A percentile compares a stretch with the other conserved stretches of the same genome.
Evolutionary conservation across 1,140 invertebrate species (phyloP).

Genomic region (Aleiodes sp.): DNA sequence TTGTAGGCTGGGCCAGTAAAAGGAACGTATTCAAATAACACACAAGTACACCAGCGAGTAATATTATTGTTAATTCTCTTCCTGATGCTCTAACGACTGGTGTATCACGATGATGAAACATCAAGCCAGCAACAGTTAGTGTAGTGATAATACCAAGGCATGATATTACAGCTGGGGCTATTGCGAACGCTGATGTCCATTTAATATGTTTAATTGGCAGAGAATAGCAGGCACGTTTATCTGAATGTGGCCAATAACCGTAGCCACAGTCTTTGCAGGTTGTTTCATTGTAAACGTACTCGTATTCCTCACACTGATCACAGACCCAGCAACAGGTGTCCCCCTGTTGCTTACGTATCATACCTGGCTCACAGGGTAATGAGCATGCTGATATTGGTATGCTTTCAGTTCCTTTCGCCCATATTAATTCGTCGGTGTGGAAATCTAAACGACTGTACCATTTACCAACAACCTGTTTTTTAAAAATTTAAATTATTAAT

Average conservation of each 20-base stretch:
- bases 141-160: slow-evolving; percentile 76
- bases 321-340: slow-evolving; percentile 84
- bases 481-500: not conserved
- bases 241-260: slow-evolving; percentile 71
- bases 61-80: slow-evolving; percentile 82
- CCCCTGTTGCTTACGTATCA: slow-evolving; percentile 79
- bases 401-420: slow-evolving; percentile 66
- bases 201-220: slow-evolving; percentile 67
- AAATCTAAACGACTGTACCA: slow-evolving; percentile 74
- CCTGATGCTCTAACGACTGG: slow-evolving; percentile 86
- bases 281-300: slow-evolving; percentile 75
- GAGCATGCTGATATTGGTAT: slow-evolving; percentile 74
- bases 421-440: slow-evolving; percentile 68
- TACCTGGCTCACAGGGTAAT: slow-evolving; percentile 73
- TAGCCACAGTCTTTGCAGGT: slow-evolving; percentile 73
- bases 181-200: slow-evolving; percentile 74
- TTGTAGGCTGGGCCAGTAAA: slow-evolving; percentile 71
- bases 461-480: slow-evolving; percentile 69
- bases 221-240: slow-evolving; percentile 70
- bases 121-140: slow-evolving; percentile 71
- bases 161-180: slow-evolving; percentile 73
- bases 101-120: slow-evolving; percentile 79
- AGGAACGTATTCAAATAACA: slow-evolving; percentile 74
- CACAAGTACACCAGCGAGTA: slow-evolving; percentile 73
- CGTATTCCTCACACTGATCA: slow-evolving; percentile 74